Percentiles rank a stretch among this genome's conserved stretches.
phyloP scores from a whole-genome alignment of 2,113 vertebrate species.

The Brachionichthys hirsutus region DNA sequence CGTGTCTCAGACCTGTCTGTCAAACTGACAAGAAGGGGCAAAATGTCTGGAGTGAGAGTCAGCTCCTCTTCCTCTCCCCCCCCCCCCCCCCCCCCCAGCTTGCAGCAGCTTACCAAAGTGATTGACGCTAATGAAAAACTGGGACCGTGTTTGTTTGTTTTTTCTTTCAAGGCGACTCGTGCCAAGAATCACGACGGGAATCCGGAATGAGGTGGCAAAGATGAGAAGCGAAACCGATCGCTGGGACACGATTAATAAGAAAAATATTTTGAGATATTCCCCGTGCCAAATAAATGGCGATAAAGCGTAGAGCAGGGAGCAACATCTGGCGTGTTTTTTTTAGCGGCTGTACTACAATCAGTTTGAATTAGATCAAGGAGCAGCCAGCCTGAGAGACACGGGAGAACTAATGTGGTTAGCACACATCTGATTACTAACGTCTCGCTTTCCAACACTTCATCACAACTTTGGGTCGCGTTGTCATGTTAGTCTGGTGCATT shows the following conservation, averaged over 20 bases:
- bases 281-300: constrained; percentile 68
- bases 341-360: constrained; percentile 64
- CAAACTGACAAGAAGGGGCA: constrained; percentile 75
- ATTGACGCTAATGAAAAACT: constrained; percentile 82
- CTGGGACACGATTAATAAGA: constrained; percentile 73
- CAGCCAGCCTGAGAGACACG: constrained; percentile 54
- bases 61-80: constrained; percentile 34
- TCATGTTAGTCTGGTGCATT: constrained; percentile 33
- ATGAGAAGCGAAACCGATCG: constrained; percentile 64
- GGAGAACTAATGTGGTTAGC: constrained; percentile 71
- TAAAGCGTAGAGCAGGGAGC: constrained; percentile 62
- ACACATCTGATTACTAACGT: constrained; percentile 61
- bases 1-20: constrained; percentile 69
- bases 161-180: constrained; percentile 57
- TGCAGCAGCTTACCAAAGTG: constrained; percentile 54
- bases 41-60: constrained; percentile 71
- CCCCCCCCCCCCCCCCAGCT: constrained; percentile 28
- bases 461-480: constrained; percentile 51
- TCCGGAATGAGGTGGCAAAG: constrained; percentile 56
- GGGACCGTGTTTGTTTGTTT: constrained; percentile 69
- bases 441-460: constrained; percentile 54
- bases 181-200: constrained; percentile 67
- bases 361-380: constrained; percentile 70
- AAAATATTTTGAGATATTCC: constrained; percentile 68
- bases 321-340: constrained; percentile 73